Evolutionary conservation across 2,888 invertebrate species (phyloP).

Genomic region (Ecdyonurus torrentis): DNA sequence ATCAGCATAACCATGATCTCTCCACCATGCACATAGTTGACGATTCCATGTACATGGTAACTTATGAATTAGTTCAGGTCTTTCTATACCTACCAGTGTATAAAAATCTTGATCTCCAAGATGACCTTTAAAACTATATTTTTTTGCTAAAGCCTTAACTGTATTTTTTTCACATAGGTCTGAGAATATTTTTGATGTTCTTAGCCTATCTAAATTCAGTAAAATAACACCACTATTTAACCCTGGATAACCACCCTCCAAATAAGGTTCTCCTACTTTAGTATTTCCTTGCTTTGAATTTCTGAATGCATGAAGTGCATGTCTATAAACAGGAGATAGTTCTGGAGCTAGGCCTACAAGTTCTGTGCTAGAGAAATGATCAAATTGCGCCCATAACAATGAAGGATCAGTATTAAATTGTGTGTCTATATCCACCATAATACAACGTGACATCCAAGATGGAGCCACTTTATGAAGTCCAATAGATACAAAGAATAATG

Average conservation of each 20-base stretch:
- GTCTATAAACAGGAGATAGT: conserved; percentile 60
- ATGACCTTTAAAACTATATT: conserved; percentile 52
- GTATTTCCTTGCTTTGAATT: conserved; percentile 38
- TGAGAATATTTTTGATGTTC: conserved; percentile 29
- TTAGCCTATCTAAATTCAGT: conserved; percentile 45
- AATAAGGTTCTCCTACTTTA: conserved; percentile 35
- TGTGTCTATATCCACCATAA: conserved; percentile 62
- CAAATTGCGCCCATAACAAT: conserved; percentile 47
- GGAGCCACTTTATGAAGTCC: conserved; percentile 52
- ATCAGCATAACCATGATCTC: conserved; percentile 50
- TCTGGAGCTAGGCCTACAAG: conserved; percentile 58
- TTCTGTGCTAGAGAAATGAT: conserved; percentile 40
- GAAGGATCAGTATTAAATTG: conserved; percentile 50
- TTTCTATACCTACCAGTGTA: conserved; percentile 49
- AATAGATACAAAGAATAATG: conserved; percentile 59
- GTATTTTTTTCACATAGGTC: conserved; percentile 12
- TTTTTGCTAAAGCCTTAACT: conserved; percentile 36
- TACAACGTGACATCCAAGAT: conserved; percentile 36
- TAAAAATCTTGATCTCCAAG: conserved; percentile 73
- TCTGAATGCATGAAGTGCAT: conserved; percentile 36
- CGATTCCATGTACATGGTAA: conserved; percentile 66
- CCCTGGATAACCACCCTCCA: conserved; percentile 33
- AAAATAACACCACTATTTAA: conserved; percentile 67
- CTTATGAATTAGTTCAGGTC: conserved; percentile 50
- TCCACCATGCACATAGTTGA: conserved; percentile 70